Conservation (phyloP, 2,797 vertebrate genomes). For the Trematomus bernacchii region DNA sequence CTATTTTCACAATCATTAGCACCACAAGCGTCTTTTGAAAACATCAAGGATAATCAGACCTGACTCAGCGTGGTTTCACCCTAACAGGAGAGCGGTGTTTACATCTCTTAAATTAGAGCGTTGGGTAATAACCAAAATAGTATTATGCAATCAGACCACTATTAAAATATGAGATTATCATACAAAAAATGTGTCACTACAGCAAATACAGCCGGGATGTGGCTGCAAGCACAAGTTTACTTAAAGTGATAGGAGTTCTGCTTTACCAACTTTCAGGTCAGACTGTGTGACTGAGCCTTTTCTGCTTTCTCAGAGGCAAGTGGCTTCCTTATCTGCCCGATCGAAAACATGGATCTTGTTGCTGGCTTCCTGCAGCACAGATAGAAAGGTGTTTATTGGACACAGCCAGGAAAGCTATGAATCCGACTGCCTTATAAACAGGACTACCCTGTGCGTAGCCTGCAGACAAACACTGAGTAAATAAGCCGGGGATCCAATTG, state of each 20-base stretch:
- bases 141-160: constrained; percentile 36
- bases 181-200: constrained; percentile 39
- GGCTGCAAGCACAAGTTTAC: constrained; percentile 13
- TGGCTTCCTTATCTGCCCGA: constrained; percentile 66
- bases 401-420: constrained; percentile 54
- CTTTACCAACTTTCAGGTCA: constrained; percentile 34
- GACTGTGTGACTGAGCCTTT: constrained; percentile 32
- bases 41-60: constrained; percentile 7
- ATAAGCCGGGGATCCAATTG: constrained; percentile 64
- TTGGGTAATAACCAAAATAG: constrained; percentile 47
- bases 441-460: constrained; percentile 47
- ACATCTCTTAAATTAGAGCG: constrained; percentile 35
- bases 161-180: constrained; percentile 35
- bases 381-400: constrained; percentile 75
- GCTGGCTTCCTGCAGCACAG: constrained; percentile 61
- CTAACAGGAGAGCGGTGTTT: constrained; percentile 5
- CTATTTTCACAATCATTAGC: neutral
- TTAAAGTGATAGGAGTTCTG: constrained; percentile 5
- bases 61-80: constrained; percentile 5
- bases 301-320: constrained; percentile 56
- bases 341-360: constrained; percentile 67
- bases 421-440: constrained; percentile 63
- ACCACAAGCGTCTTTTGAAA: constrained; percentile 8
- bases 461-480: constrained; percentile 68
- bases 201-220: constrained; percentile 28